Evolutionary conservation across 2,888 invertebrate genomes (phyloP).

Genomic region (Cheiracanthium punctorium): DNA sequence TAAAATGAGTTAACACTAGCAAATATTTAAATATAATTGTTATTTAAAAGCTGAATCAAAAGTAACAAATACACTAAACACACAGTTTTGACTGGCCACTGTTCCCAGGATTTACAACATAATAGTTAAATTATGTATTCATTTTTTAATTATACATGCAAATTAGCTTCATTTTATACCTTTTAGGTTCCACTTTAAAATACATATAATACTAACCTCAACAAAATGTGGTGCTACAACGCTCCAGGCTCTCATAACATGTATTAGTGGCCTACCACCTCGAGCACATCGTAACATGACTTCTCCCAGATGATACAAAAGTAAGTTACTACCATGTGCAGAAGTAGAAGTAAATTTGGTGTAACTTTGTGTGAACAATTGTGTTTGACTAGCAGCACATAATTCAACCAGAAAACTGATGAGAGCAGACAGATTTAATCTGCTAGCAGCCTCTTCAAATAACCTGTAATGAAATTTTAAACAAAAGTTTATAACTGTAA

Average conservation of each 20-base stretch:
- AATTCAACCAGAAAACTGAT: slow-evolving; percentile 88
- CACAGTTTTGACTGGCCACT: too few relatives aligned
- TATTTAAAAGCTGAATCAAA: too few relatives aligned
- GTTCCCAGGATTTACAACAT: too few relatives aligned
- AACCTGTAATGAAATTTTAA: slow-evolving; percentile 78
- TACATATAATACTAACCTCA: slow-evolving; percentile 79
- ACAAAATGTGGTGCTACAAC: slow-evolving; percentile 94
- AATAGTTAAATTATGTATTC: too few relatives aligned
- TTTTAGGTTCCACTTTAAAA: neutral
- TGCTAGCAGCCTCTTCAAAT: slow-evolving; percentile 91
- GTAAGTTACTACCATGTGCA: slow-evolving; percentile 73
- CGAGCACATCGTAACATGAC: slow-evolving; percentile 90
- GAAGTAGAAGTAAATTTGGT: slow-evolving; percentile 26
- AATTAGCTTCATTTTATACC: too few relatives aligned
- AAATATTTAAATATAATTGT: too few relatives aligned
- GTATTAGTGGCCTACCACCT: slow-evolving; percentile 90
- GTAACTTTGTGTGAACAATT: slow-evolving; percentile 78
- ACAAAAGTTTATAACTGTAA: neutral
- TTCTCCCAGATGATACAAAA: slow-evolving; percentile 90
- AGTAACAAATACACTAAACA: too few relatives aligned
- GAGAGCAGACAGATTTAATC: slow-evolving; percentile 89
- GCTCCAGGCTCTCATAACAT: slow-evolving; percentile 93
- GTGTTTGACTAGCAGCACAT: slow-evolving; percentile 89
- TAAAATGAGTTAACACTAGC: too few relatives aligned
- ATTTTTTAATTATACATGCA: too few relatives aligned